Base-by-base conservation (phyloP, 2,113 vertebrate genomes). In the Ornithorhynchus anatinus region DNA sequence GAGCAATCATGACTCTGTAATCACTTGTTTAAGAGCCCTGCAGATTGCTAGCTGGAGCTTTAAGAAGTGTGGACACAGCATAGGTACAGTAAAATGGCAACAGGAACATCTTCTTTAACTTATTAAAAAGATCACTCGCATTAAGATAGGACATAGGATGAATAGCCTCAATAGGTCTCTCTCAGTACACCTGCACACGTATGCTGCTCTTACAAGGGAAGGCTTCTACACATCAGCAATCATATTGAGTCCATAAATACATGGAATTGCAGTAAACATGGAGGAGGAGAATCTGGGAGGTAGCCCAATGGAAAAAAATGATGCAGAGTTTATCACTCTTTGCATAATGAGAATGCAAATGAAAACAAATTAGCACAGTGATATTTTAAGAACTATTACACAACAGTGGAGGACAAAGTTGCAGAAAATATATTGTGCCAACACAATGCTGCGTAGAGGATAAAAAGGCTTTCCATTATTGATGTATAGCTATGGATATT, bases 1-100 rank as follows among this genome's bases (percentile, higher is more conserved):
- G 81, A 86, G 86, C 87, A 87, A 92, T 93, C 91, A 76, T 42
- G 88, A 88, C 84, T 86, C 84, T 79, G 82, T 92, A 92, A 94
- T 93, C 89, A 90, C 88, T 87, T 86, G 86, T 66, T 84, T 69
- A 74, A 85, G 89, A 89, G 91, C 83, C 84, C 84, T 77, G 87
- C 79, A 70, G 64, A 59, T 83, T 85, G 74, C 84, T 51, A 52
- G 29, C 75, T 57, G 67, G 62, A 59, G 69, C 58, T 75, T 72
- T 47, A 47, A 37, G 73, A 85, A 77, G 67, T 52, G 58, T 17
- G 39, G 79, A 54, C 72, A 48, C 65, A 61, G 79, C 75, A 22
- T 22, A 56, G 77, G 78, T 51, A 57, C 12, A 6, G 36, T 69
- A 54, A 4, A 12, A 36, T 1, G 25, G 57, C 59, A 72, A 79